Base-by-base conservation (phyloP, 1,140 invertebrate genomes). In the Panagrolaimus sp. region DNA sequence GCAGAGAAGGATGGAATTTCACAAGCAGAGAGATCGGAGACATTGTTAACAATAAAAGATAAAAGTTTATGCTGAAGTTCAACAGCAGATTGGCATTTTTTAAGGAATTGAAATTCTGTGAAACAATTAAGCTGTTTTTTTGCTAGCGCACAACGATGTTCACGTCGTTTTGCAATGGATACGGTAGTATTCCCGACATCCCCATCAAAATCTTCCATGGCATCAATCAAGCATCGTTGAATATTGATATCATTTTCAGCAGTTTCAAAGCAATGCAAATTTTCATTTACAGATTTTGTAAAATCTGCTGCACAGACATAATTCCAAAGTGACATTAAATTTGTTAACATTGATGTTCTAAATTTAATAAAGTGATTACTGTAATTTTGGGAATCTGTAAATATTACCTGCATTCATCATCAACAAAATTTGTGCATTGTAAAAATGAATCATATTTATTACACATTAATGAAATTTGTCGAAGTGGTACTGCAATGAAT, bases 321-420 rank as follows among this genome's bases (percentile, higher is more conserved):
- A 23, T 66, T 47, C 65, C 65, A 66, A 16, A 66, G 47, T 14
- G 65, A 51, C 44, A 66, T n/a, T 20, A 66, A 25, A 51, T 66
- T 66, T n/a, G 65, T 45, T 14, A 66, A 25, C 23, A 47, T 47
- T 16, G 44, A 47, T 8, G 23, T 25, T 20, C 31, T 38, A 38
- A 38, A 38, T 38, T 38, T 38, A 38, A 7, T 38, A 38, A 38
- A 4, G 2, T 4, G 7, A 38, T 38, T 38, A 38, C 7, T 2
- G 31, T 38, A 38, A 38, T 7, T n/a, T n/a, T 38, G 31, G 31
- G 31, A 38, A 4, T 4, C 31, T 2, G 31, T 38, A 38, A 38
- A 7, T 2, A 7, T 38, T 38, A 38, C 31, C 31, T 20, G 64
- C 25, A 27, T n/a, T 48, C 23, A 20, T 47, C 65, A 13, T 66